Percentiles rank a stretch among this genome's conserved stretches.
These are phyloP conservation scores for Tipula helvola DNA, from an alignment of 2,888 invertebrate genomes.

Conservation along the genomic window DNA sequence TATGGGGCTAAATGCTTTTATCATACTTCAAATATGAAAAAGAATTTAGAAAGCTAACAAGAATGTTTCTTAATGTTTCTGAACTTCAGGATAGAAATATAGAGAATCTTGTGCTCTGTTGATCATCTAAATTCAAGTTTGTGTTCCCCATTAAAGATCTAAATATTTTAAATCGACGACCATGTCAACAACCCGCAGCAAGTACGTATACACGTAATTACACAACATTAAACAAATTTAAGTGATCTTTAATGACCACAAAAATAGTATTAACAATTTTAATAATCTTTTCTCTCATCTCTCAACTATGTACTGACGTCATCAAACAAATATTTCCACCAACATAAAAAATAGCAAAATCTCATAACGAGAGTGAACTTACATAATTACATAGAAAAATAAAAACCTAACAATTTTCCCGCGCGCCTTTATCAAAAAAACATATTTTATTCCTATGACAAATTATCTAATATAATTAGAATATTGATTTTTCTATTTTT, in stretches of 20 bases:
- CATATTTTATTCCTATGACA: not conserved
- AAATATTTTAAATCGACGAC: not conserved
- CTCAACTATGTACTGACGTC: not conserved
- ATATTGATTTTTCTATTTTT: not conserved
- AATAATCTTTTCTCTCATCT: not conserved
- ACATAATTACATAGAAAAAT: not conserved
- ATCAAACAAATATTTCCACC: not conserved
- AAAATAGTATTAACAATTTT: not conserved
- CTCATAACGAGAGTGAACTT: not conserved
- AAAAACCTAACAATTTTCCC: not conserved
- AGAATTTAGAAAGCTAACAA: too few species aligned
- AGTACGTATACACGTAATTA: not conserved
- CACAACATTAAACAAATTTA: not conserved
- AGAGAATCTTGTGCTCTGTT: too few species aligned
- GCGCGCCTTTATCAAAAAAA: not conserved
- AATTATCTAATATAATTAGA: not conserved
- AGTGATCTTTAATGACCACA: not conserved
- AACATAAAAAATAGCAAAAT: not conserved
- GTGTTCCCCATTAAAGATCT: too few species aligned
- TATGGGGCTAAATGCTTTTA: too few species aligned
- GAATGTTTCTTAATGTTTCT: too few species aligned
- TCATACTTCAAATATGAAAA: too few species aligned
- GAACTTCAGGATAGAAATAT: too few species aligned
- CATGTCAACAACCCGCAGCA: not conserved
- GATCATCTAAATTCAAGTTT: too few species aligned